These are phyloP conservation scores for Cephus cinctus DNA, from an alignment of 1,140 invertebrate species.

Conservation along the genomic window DNA sequence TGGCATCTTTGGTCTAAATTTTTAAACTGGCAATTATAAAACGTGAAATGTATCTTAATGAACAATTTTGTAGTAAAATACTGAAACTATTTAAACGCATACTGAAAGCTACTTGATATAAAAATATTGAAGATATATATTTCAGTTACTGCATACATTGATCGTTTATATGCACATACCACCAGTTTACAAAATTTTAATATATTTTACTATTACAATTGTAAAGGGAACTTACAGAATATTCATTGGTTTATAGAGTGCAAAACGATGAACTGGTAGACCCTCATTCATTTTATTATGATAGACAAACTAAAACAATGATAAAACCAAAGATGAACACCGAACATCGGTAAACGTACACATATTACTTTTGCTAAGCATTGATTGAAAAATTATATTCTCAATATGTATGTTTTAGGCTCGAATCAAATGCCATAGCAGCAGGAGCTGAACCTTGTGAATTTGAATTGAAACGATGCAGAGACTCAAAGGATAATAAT, in stretches of 20 bases:
- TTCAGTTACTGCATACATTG: neutral
- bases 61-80: neutral
- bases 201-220: neutral
- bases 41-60: neutral
- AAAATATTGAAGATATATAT: neutral
- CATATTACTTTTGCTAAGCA: neutral
- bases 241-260: neutral
- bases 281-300: conserved; percentile 36
- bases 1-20: neutral
- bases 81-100: neutral
- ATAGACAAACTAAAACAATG: conserved; percentile 16
- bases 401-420: conserved; percentile 2
- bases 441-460: neutral
- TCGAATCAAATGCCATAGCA: neutral
- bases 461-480: conserved; percentile 3
- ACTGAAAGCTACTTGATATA: neutral
- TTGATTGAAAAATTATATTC: neutral
- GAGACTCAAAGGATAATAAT: conserved; percentile 16
- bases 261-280: conserved; percentile 23
- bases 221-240: too few species aligned
- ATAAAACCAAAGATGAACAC: neutral
- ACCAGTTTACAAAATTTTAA: neutral
- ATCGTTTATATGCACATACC: neutral
- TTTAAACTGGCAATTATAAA: neutral
- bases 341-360: conserved; percentile 6